A percentile compares a stretch with the other conserved stretches of the same genome.
These are phyloP conservation scores for Melipona beecheii DNA, from an alignment of 2,888 invertebrate species.

Conservation along the genomic window DNA sequence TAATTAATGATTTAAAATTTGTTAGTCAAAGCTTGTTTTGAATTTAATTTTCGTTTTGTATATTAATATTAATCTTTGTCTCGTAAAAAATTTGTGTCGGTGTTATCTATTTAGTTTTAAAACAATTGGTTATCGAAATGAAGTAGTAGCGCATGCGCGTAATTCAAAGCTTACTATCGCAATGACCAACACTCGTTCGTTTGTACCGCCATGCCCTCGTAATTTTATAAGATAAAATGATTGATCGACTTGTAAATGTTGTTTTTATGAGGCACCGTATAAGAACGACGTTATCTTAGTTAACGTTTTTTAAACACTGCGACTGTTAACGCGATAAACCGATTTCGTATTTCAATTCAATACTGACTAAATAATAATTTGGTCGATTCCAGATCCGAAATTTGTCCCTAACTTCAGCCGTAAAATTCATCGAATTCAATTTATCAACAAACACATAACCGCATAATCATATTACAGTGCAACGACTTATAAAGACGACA, in stretches of 20 bases:
- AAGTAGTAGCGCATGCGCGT: neutral
- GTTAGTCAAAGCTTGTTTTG: neutral
- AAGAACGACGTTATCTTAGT: slow-evolving; percentile 48
- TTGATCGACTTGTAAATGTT: slow-evolving; percentile 49
- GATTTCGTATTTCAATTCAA: slow-evolving; percentile 16
- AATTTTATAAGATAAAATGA: slow-evolving; percentile 52
- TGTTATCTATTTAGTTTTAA: neutral
- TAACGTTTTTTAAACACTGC: slow-evolving; percentile 33
- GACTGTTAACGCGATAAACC: slow-evolving; percentile 44
- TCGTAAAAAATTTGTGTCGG: neutral
- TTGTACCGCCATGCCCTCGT: slow-evolving; percentile 44
- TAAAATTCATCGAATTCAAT: slow-evolving; percentile 24
- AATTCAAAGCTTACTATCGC: neutral
- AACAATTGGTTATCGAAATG: neutral
- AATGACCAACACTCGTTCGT: slow-evolving; percentile 27
- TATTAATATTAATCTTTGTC: neutral
- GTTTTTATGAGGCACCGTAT: slow-evolving; percentile 64
- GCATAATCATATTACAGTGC: slow-evolving; percentile 62
- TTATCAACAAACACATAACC: slow-evolving; percentile 42
- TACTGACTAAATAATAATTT: slow-evolving; percentile 35
- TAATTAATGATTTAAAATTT: neutral
- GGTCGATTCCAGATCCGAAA: slow-evolving; percentile 51
- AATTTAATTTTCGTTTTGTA: neutral
- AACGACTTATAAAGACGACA: slow-evolving; percentile 63
- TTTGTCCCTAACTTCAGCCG: slow-evolving; percentile 16